These are phyloP conservation scores for Heteromurus nitidus DNA, from an alignment of 2,888 invertebrate species.

Conservation along the genomic window DNA sequence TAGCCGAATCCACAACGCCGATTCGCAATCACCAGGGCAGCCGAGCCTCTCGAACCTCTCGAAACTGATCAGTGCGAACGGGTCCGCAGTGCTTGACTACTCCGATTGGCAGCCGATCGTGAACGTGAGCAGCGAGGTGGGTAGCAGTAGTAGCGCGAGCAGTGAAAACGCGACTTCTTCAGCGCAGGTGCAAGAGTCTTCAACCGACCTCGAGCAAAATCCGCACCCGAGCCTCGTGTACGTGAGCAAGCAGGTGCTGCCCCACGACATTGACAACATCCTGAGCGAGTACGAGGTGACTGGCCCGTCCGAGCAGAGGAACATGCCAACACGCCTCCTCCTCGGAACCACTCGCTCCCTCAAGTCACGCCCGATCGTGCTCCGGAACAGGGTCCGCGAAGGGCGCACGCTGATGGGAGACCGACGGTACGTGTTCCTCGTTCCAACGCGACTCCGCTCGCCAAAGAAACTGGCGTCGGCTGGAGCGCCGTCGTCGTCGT, in stretches of 20 bases:
- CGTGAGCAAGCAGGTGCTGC: slow-evolving; percentile 39
- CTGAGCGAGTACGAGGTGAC: slow-evolving; percentile 27
- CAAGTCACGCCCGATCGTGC: slow-evolving; percentile 35
- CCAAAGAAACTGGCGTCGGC: neutral
- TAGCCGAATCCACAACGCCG: neutral
- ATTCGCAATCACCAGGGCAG: neutral
- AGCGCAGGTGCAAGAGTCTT: too few relatives aligned
- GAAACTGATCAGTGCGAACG: slow-evolving; percentile 1
- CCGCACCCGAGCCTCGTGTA: slow-evolving; percentile 15
- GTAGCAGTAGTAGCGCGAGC: slow-evolving; percentile 1
- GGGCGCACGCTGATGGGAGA: neutral
- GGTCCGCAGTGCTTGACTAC: slow-evolving; percentile 20
- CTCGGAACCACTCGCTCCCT: slow-evolving; percentile 40
- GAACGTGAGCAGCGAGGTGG: neutral
- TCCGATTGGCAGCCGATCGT: slow-evolving; percentile 36
- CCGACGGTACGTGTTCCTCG: neutral
- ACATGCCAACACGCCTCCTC: slow-evolving; percentile 28
- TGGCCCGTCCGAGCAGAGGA: neutral
- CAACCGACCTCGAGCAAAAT: too few relatives aligned
- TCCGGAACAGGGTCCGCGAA: slow-evolving; percentile 30
- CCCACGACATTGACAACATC: slow-evolving; percentile 44
- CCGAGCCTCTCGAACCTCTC: neutral
- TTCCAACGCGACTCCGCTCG: neutral
- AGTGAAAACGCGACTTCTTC: neutral
- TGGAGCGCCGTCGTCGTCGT: too few relatives aligned